phyloP scores from a whole-genome alignment of 1,140 invertebrate species.

The Drosophila arizonae region DNA sequence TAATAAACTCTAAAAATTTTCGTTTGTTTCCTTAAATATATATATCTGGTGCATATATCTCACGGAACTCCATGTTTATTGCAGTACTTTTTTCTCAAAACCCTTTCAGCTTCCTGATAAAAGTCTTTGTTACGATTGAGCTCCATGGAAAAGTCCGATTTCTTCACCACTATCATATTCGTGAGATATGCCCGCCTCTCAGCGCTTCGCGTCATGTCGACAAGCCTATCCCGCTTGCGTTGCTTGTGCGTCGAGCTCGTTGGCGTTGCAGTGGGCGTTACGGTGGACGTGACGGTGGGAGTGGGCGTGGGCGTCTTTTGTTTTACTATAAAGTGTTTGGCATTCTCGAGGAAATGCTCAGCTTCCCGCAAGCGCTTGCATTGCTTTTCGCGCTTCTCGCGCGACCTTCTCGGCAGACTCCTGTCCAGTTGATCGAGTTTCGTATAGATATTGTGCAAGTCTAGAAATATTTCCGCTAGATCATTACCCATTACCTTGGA shows the following conservation, averaged over 20 bases:
- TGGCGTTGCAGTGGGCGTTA: background rate
- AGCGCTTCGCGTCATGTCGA: background rate
- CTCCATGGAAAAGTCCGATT: constrained; percentile 42
- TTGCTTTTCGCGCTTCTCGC: background rate
- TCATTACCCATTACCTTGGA: constrained; percentile 31
- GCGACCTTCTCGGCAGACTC: background rate
- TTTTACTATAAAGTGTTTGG: constrained; percentile 41
- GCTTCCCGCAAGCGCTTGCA: constrained; percentile 23
- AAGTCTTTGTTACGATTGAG: constrained; percentile 43
- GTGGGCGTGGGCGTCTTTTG: constrained; percentile 4
- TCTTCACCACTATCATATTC: constrained; percentile 39
- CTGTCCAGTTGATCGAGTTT: constrained; percentile 27
- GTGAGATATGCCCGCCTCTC: constrained; percentile 20
- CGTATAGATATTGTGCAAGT: constrained; percentile 55
- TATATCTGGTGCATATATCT: no score
- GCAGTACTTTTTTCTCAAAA: background rate
- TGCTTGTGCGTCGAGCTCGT: background rate
- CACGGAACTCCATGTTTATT: no score
- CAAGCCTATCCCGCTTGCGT: no score
- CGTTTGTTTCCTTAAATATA: no score
- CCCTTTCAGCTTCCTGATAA: constrained; percentile 12
- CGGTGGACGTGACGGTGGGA: no score
- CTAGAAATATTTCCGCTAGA: constrained; percentile 52
- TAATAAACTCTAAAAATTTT: no score
- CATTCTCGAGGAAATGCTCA: constrained; percentile 15